Conservation (phyloP, 2,113 vertebrate species). For the Phasianus colchicus region DNA sequence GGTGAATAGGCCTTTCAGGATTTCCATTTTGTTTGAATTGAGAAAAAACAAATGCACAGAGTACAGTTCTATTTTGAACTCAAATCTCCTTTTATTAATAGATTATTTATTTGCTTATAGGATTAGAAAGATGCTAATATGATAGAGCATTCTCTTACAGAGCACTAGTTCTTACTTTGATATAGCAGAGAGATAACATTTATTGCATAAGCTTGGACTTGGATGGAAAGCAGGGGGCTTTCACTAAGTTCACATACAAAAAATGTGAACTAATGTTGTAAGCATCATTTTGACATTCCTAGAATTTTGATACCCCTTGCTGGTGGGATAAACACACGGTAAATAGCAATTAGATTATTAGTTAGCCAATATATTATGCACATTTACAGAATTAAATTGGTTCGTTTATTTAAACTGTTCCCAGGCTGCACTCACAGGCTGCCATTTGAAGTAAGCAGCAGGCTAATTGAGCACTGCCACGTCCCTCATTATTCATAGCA, state of each 20-base stretch:
- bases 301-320: neutral
- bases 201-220: neutral
- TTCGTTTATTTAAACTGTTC: neutral
- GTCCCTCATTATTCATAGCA: accelerated
- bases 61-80: neutral
- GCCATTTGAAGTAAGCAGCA: neutral
- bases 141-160: neutral
- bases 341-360: slow-evolving; percentile 5
- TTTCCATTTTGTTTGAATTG: slow-evolving; percentile 16
- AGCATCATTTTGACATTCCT: neutral
- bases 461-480: accelerated
- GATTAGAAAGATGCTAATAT: neutral
- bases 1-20: slow-evolving; percentile 3
- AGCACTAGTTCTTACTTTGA: neutral
- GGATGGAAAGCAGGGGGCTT: neutral
- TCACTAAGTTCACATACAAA: neutral
- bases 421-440: neutral
- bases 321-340: neutral
- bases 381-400: neutral
- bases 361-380: neutral
- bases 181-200: neutral
- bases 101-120: slow-evolving; percentile 16
- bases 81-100: neutral
- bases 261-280: neutral
- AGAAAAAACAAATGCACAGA: slow-evolving; percentile 4